Conservation (phyloP, 2,888 invertebrate genomes). For the Tetramorium bicarinatum region DNA sequence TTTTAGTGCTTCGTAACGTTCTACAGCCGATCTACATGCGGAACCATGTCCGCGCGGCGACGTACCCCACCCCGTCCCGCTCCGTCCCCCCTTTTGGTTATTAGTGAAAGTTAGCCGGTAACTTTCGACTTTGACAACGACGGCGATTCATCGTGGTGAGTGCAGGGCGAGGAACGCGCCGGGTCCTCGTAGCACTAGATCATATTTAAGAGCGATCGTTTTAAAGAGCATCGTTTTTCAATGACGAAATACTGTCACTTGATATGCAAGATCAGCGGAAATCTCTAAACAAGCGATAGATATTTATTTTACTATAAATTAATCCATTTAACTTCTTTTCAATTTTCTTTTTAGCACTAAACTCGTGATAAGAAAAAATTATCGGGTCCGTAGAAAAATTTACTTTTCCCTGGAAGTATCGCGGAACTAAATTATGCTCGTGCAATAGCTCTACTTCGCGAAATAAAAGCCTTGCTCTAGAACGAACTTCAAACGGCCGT, state of each 20-base stretch:
- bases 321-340: neutral
- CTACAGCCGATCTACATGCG: slow-evolving; percentile 64
- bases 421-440: slow-evolving; percentile 4
- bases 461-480: neutral
- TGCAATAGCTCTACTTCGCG: neutral
- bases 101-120: slow-evolving; percentile 83
- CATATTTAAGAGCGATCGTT: neutral
- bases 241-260: neutral
- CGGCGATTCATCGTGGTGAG: slow-evolving; percentile 17
- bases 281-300: neutral
- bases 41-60: slow-evolving; percentile 49
- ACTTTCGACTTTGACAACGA: slow-evolving; percentile 82
- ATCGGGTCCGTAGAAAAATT: neutral
- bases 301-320: neutral
- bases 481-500: neutral
- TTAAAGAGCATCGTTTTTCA: neutral
- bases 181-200: neutral
- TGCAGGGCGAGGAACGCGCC: neutral
- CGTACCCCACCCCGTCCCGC: neutral
- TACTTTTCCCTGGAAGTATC: neutral
- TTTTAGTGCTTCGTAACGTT: slow-evolving; percentile 79
- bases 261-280: neutral
- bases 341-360: neutral
- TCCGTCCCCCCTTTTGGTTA: slow-evolving; percentile 74
- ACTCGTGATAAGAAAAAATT: neutral